phyloP scores from a whole-genome alignment of 2,888 invertebrate species.

The Andrena bicolor region DNA sequence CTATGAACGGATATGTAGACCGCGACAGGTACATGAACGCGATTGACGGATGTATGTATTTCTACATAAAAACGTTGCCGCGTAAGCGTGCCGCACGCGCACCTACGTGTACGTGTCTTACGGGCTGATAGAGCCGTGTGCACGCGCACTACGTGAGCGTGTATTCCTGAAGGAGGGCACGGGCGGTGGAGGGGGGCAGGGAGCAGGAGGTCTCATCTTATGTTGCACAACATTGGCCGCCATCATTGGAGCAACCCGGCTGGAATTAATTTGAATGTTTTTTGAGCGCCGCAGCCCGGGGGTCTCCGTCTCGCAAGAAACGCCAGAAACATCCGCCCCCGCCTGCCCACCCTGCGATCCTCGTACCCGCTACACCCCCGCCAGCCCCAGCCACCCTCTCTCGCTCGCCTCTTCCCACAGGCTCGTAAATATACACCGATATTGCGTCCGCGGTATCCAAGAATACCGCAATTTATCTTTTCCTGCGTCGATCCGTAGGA shows the following conservation, averaged over 20 bases:
- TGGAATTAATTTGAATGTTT: conserved; percentile 84
- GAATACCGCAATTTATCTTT: conserved; percentile 79
- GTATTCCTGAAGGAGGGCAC: conserved; percentile 47
- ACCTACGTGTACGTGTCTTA: conserved; percentile 1
- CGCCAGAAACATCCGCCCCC: conserved; percentile 65
- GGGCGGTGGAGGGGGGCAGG: not conserved
- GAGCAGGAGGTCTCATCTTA: conserved; percentile 74
- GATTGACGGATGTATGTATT: conserved; percentile 9
- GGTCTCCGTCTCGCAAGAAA: conserved; percentile 77
- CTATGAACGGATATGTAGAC: conserved; percentile 57
- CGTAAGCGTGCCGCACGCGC: conserved; percentile 22
- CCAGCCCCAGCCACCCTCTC: conserved; percentile 53
- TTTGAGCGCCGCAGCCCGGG: conserved; percentile 80
- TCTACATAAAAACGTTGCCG: conserved; percentile 31
- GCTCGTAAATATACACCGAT: conserved; percentile 80
- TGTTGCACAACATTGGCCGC: conserved; percentile 81
- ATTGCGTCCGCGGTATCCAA: conserved; percentile 74
- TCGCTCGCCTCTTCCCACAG: conserved; percentile 48
- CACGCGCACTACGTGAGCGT: conserved; percentile 25
- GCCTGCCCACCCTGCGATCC: conserved; percentile 39
- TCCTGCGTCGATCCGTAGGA: conserved; percentile 73
- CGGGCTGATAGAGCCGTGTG: conserved; percentile 25
- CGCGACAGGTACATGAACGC: conserved; percentile 63
- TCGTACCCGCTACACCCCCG: conserved; percentile 52
- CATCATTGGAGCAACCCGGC: conserved; percentile 81